Conservation (phyloP, 64 coral and sea anemone species). For the Pocillopora damicornis region DNA sequence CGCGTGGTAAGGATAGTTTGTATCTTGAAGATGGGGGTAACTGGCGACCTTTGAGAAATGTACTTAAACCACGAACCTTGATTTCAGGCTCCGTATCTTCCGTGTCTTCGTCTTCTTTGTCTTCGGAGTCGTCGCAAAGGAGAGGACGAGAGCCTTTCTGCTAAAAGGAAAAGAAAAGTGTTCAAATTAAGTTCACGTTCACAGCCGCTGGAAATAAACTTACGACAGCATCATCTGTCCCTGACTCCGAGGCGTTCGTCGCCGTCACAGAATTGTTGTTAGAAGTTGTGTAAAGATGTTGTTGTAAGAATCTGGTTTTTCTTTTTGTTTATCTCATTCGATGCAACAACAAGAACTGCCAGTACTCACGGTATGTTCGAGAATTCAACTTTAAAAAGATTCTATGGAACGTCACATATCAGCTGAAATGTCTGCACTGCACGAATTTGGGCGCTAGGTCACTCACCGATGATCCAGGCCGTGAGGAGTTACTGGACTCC, state of each 20-base stretch:
- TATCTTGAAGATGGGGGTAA: background rate
- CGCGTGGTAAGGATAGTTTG: background rate
- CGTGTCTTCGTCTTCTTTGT: conserved; percentile 48
- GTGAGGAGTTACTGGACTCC: conserved; percentile 74
- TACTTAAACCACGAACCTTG: conserved; percentile 36
- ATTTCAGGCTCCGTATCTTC: conserved; percentile 59
- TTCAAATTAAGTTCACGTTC: too few relatives aligned
- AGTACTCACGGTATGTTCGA: too few relatives aligned
- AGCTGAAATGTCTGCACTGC: background rate
- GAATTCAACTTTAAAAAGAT: too few relatives aligned
- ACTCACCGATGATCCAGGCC: conserved; percentile 81
- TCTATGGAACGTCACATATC: background rate
- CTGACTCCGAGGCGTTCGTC: too few relatives aligned
- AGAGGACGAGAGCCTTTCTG: conserved; percentile 63
- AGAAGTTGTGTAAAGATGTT: too few relatives aligned
- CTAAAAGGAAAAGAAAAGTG: background rate
- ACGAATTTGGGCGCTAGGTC: background rate
- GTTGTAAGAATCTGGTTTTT: too few relatives aligned
- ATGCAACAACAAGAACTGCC: too few relatives aligned
- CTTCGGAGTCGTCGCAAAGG: conserved; percentile 57
- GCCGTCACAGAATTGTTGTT: too few relatives aligned
- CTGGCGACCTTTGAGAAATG: background rate
- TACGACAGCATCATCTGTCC: too few relatives aligned
- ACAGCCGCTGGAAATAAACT: too few relatives aligned
- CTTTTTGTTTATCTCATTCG: too few relatives aligned